These are phyloP conservation scores for Griposia aprilina DNA, from an alignment of 2,888 invertebrate species.

Conservation along the genomic window DNA sequence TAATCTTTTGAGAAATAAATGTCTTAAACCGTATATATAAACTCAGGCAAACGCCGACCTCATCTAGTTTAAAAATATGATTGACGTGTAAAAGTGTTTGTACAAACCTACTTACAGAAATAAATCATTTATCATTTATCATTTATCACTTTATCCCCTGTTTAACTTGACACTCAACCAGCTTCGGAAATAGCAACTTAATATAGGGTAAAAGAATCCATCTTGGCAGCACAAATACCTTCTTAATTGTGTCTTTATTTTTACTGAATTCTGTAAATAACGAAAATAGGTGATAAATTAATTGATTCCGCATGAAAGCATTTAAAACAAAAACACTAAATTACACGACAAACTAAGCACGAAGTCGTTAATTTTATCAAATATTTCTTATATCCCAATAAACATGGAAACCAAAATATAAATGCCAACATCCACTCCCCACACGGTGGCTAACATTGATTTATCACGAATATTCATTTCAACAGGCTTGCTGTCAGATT, in stretches of 20 bases:
- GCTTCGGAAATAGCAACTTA: not conserved
- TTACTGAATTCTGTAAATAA: not conserved
- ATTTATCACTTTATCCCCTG: no score
- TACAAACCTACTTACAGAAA: no score
- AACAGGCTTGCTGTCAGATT: slow-evolving; percentile 88
- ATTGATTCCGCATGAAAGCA: slow-evolving; percentile 13
- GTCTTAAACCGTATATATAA: no score
- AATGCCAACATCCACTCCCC: slow-evolving; percentile 61
- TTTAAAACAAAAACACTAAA: slow-evolving; percentile 27
- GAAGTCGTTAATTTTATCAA: slow-evolving; percentile 45
- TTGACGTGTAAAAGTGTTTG: no score
- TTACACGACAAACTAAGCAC: slow-evolving; percentile 19
- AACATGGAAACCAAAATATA: slow-evolving; percentile 58
- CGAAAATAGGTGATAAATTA: not conserved
- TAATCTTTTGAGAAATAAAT: no score
- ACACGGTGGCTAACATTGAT: slow-evolving; percentile 87
- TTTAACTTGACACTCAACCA: not conserved
- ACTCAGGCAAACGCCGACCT: no score
- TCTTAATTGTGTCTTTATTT: not conserved
- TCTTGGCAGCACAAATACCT: no score
- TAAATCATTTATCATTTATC: no score
- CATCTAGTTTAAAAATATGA: no score
- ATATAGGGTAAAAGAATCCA: not conserved
- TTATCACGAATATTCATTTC: slow-evolving; percentile 90
- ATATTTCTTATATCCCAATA: slow-evolving; percentile 51